A percentile compares a stretch with the other conserved stretches of the same genome.
Evolutionary conservation across 2,113 vertebrate genomes (phyloP).

Genomic region (Calonectris borealis): DNA sequence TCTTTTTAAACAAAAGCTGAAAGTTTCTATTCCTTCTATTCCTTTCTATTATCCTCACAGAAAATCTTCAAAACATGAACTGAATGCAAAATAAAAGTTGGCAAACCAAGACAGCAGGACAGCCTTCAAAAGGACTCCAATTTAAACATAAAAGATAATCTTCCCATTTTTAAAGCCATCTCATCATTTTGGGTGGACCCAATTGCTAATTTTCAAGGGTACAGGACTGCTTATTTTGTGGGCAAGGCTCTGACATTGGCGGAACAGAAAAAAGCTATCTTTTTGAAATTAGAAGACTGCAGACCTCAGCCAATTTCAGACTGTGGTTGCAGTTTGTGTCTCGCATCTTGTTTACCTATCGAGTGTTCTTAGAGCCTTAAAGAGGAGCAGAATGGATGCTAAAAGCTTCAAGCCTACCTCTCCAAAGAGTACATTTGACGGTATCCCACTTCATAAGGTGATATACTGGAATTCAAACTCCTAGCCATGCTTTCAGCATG

Average conservation of each 20-base stretch:
- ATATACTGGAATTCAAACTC: background rate
- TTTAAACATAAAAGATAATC: background rate
- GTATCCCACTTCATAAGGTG: background rate
- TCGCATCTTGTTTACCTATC: background rate
- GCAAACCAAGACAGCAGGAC: background rate
- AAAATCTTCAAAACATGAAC: background rate
- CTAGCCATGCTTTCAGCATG: background rate
- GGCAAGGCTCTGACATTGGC: background rate
- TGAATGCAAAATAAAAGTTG: background rate
- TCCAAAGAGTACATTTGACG: background rate
- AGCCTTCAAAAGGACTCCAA: background rate
- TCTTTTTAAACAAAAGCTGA: background rate
- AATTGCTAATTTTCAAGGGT: background rate
- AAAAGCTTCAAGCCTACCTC: background rate
- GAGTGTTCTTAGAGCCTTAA: background rate
- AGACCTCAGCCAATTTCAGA: background rate
- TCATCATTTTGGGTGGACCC: background rate
- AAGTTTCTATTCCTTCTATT: background rate
- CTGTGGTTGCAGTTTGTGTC: background rate
- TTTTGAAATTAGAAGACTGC: background rate
- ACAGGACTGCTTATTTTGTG: background rate
- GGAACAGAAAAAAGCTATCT: background rate
- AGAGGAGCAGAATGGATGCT: background rate
- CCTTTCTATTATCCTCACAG: background rate
- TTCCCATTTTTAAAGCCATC: background rate